Evolutionary conservation across 1,140 invertebrate genomes (phyloP).

Genomic region (Eriosoma lanigerum): DNA sequence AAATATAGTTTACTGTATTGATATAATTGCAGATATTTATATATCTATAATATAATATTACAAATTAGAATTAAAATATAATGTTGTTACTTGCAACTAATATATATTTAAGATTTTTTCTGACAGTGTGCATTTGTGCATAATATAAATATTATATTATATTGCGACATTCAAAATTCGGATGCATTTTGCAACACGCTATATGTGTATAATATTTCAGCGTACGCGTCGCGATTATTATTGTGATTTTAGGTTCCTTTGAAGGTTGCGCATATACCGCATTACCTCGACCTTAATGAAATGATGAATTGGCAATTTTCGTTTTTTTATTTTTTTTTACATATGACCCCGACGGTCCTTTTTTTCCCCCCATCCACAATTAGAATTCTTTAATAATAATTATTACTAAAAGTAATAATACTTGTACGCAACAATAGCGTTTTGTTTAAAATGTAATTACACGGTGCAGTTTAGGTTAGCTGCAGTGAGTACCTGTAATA

Average conservation of each 20-base stretch:
- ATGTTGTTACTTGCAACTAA: no score
- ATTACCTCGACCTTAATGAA: background rate
- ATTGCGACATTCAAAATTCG: no score
- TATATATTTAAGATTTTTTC: no score
- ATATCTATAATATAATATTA: no score
- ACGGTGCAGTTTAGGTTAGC: background rate
- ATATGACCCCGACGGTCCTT: background rate
- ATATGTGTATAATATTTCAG: background rate
- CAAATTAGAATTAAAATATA: no score
- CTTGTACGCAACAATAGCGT: background rate
- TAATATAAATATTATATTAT: no score
- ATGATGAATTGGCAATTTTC: slow-evolving; percentile 4
- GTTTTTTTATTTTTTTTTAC: background rate
- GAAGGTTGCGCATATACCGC: background rate
- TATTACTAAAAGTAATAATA: background rate
- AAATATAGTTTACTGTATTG: no score
- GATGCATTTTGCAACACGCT: no score
- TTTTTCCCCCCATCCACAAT: background rate
- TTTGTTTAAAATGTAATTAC: background rate
- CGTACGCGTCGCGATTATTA: background rate
- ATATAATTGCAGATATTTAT: no score
- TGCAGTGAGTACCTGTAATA: no score
- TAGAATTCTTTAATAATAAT: background rate
- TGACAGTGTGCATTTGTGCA: no score
- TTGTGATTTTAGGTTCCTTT: background rate